A percentile compares a stretch with the other conserved stretches of the same genome.
These are phyloP conservation scores for Anastrepha obliqua DNA, from an alignment of 1,140 invertebrate species.

Conservation along the genomic window DNA sequence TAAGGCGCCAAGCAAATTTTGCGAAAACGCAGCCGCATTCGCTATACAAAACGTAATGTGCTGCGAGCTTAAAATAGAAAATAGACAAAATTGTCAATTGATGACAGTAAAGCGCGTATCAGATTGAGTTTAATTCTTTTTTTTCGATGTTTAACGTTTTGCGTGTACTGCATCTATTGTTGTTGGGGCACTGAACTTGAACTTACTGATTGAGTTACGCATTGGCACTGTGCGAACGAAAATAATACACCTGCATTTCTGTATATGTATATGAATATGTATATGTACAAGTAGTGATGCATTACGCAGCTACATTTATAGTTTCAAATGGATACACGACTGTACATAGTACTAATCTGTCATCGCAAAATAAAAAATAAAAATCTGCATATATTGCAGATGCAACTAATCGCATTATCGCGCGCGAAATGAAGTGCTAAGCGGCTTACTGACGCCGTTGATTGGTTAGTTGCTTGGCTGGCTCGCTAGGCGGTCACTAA, in stretches of 20 bases:
- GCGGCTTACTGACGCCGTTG: neutral
- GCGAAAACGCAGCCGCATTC: too few relatives aligned
- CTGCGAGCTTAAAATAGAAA: neutral
- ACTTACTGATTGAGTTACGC: slow-evolving; percentile 10
- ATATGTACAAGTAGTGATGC: neutral
- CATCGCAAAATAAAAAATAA: neutral
- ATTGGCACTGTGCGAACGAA: neutral
- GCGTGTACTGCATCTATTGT: neutral
- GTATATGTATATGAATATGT: neutral
- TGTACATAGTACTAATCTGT: neutral
- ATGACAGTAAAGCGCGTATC: neutral
- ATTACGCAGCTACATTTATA: neutral
- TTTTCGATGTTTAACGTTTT: neutral
- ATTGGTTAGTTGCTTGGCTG: neutral
- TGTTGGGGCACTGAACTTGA: slow-evolving; percentile 40
- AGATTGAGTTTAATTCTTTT: neutral
- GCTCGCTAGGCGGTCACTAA: neutral
- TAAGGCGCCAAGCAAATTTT: neutral
- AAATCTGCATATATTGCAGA: neutral
- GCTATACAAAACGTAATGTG: neutral
- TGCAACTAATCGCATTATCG: slow-evolving; percentile 47
- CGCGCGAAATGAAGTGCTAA: slow-evolving; percentile 34
- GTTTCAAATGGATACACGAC: neutral
- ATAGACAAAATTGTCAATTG: neutral
- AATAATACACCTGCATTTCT: slow-evolving; percentile 4